Evolutionary conservation across 2,797 vertebrate genomes (phyloP).

Genomic region (Mormyrops boulengeri): DNA sequence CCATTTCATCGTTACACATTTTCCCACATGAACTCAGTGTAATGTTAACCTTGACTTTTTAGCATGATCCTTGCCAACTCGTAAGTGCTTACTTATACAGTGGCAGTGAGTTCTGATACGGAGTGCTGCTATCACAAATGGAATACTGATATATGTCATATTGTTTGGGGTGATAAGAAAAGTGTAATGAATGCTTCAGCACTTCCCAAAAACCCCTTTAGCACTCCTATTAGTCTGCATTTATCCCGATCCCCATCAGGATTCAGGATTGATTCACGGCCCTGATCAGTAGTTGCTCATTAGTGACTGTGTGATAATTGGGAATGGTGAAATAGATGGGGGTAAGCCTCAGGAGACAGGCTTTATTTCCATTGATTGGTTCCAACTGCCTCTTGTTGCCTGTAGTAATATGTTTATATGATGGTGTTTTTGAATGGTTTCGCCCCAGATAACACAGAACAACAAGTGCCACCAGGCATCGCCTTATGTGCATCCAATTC

Average conservation of each 20-base stretch:
- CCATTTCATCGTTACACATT: background rate
- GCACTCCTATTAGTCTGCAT: background rate
- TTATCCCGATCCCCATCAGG: background rate
- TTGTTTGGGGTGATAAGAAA: background rate
- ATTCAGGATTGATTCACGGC: background rate
- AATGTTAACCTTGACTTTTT: background rate
- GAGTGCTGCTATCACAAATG: background rate
- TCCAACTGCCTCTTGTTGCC: background rate
- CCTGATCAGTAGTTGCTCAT: background rate
- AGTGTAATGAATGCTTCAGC: background rate
- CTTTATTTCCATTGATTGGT: background rate
- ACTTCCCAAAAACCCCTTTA: background rate
- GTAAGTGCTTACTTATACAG: background rate
- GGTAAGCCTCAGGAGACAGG: background rate
- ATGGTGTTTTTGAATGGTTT: background rate
- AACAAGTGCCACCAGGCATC: background rate
- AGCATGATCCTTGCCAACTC: background rate
- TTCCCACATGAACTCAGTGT: background rate
- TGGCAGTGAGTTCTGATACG: background rate
- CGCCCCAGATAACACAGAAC: background rate
- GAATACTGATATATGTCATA: background rate
- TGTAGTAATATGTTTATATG: background rate
- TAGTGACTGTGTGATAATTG: background rate
- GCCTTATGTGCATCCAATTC: background rate
- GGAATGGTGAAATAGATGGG: background rate